These are phyloP conservation scores for Platerodrilus igneus DNA, from an alignment of 2,888 invertebrate genomes.

Conservation along the genomic window DNA sequence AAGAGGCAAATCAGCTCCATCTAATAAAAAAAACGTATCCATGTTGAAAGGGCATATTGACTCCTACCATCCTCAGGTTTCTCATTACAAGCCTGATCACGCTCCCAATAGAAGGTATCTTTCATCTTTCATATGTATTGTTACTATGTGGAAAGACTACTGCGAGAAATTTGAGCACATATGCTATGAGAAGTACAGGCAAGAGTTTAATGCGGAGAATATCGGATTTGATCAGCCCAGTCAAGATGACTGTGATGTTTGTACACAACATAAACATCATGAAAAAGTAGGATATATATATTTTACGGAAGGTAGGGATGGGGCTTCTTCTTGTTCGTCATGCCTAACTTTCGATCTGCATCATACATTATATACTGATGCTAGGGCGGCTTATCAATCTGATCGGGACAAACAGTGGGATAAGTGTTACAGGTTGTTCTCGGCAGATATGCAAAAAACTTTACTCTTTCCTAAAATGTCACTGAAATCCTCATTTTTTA, in stretches of 20 bases:
- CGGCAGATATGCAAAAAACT: too few relatives aligned
- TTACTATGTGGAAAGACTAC: slow-evolving; percentile 16
- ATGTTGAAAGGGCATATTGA: slow-evolving; percentile 11
- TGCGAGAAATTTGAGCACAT: slow-evolving; percentile 11
- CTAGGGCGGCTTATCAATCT: too few relatives aligned
- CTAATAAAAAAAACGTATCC: slow-evolving; percentile 7
- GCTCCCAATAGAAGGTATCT: slow-evolving; percentile 14
- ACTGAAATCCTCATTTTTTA: too few relatives aligned
- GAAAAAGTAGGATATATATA: too few relatives aligned
- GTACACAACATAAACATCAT: too few relatives aligned
- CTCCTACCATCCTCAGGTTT: slow-evolving; percentile 14
- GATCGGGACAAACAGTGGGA: too few relatives aligned
- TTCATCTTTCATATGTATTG: slow-evolving; percentile 6
- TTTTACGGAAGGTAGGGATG: too few relatives aligned
- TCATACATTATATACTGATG: too few relatives aligned
- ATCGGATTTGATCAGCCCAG: slow-evolving; percentile 17
- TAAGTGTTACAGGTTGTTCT: too few relatives aligned
- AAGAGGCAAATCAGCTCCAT: slow-evolving; percentile 4
- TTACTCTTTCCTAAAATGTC: too few relatives aligned
- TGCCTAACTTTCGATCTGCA: too few relatives aligned
- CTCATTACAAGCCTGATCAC: slow-evolving; percentile 14
- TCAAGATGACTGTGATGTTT: slow-evolving; percentile 14
- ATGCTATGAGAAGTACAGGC: slow-evolving; percentile 18
- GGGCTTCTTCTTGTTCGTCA: too few relatives aligned
- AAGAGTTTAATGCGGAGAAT: slow-evolving; percentile 10